phyloP scores from a whole-genome alignment of 1,140 invertebrate species.

The Lordiphosa stackelbergi region DNA sequence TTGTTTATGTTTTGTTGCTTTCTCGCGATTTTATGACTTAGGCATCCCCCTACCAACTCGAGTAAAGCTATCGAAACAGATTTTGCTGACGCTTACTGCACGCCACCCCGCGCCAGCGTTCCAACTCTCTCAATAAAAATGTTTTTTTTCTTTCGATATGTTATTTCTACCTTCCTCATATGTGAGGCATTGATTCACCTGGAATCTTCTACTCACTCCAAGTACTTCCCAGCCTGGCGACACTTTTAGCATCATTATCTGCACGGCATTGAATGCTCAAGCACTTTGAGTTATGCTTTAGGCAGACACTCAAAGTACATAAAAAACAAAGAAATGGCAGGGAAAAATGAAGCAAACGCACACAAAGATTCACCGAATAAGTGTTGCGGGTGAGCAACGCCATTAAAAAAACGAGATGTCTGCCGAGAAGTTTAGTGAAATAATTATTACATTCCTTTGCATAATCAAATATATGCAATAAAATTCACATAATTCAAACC shows the following conservation, averaged over 20 bases:
- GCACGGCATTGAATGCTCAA: conserved; percentile 59
- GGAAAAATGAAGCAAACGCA: conserved; percentile 46
- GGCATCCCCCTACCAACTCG: conserved; percentile 19
- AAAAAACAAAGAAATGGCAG: conserved; percentile 70
- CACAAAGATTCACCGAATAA: conserved; percentile 24
- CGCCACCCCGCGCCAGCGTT: background rate
- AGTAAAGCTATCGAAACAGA: conserved; percentile 57
- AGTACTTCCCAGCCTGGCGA: conserved; percentile 24
- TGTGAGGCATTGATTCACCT: conserved; percentile 55
- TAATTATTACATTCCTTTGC: too few species aligned
- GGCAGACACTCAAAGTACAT: conserved; percentile 67
- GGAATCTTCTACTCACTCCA: conserved; percentile 23
- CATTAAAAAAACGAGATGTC: conserved; percentile 8
- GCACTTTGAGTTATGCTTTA: conserved; percentile 67
- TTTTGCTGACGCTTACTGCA: conserved; percentile 66
- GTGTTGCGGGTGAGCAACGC: background rate
- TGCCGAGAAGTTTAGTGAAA: too few species aligned
- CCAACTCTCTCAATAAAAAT: conserved; percentile 51
- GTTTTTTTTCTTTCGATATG: conserved; percentile 62
- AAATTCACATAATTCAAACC: too few species aligned
- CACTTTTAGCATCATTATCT: conserved; percentile 73
- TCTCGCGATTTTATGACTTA: conserved; percentile 72
- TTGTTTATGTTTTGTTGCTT: conserved; percentile 68
- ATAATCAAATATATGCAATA: too few species aligned
- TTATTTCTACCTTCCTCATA: conserved; percentile 49